Conservation (phyloP, 1,140 invertebrate genomes). For the Drosophila pallidifrons region DNA sequence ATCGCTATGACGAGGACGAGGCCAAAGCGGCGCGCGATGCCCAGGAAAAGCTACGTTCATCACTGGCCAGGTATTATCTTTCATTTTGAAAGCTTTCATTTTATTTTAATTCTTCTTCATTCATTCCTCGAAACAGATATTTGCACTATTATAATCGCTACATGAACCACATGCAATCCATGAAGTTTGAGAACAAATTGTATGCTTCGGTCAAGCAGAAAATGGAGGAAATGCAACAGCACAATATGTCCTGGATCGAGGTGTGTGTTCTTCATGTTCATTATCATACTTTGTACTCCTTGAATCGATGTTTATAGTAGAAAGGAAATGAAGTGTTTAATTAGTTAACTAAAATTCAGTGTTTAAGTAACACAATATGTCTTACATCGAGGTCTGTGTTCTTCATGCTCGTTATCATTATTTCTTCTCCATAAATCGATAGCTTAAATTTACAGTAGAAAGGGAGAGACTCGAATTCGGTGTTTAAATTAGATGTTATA, state of each 20-base stretch:
- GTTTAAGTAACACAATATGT: no score
- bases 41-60: slow-evolving; percentile 96
- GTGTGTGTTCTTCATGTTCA: slow-evolving; percentile 69
- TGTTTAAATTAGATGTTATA: no score
- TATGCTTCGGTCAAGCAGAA: slow-evolving; percentile 98
- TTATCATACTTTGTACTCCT: not conserved
- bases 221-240: slow-evolving; percentile 99
- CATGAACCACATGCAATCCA: slow-evolving; percentile 99
- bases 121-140: slow-evolving; percentile 90
- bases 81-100: not conserved
- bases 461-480: no score
- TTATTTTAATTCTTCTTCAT: not conserved
- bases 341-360: no score
- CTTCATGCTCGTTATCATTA: no score
- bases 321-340: no score
- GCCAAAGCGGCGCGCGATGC: slow-evolving; percentile 98
- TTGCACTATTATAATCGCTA: slow-evolving; percentile 99
- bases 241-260: slow-evolving; percentile 99
- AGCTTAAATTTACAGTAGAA: no score
- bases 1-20: slow-evolving; percentile 98
- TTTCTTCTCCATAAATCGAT: no score
- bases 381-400: no score
- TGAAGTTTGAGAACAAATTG: slow-evolving; percentile 98
- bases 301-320: not conserved
- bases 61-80: slow-evolving; percentile 86